Evolutionary conservation across 2,888 invertebrate species (phyloP), one percentile per base, ranked within the genome.

Genomic region (Ashinkailepas kermadecensis): DNA sequence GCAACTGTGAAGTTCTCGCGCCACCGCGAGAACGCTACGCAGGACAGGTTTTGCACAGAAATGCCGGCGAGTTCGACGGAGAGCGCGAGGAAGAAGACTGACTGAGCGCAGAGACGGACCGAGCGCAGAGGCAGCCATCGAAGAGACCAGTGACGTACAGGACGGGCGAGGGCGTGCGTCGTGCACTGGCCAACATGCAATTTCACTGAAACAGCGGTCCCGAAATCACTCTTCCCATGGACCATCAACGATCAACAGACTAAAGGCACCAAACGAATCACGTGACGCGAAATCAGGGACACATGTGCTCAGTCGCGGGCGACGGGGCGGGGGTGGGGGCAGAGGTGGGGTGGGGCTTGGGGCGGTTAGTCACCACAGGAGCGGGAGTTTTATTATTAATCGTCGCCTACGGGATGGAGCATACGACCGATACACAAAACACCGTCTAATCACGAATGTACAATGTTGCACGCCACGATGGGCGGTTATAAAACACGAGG

Each of bases 401-500:
- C 39, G 21, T 21, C 56, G 56, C 4, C 74, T 74, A 74, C 74
- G 10, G 54, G 74, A 56, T 25, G 56, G 74, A 12, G 56, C 56
- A 8, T 15, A 74, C 74, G 56, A 54, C 56, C 56, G 54, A 54
- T 74, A 74, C 74, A 56, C 18, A 74, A 74, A 74, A 21, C 74
- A 56, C 56, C 74, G 56, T 21, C 56, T 10, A 21, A 21, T 7
- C 59, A 56, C 74, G 39, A 74, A 74, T 74, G 56, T 56, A 74
- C 74, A 74, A 74, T 21, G 21, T 56, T 74, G 54, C 54, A 10
- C 74, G 21, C 56, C 18, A 56, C 74, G 56, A 54, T 21, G 74
- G 56, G 74, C 74, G 74, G 56, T 74, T 74, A 74, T 74, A 74
- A 74, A 74, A 74, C 74, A 74, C 74, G 74, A 74, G 74, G 13